Conservation (phyloP, 2,797 vertebrate species). For the Catharus ustulatus region DNA sequence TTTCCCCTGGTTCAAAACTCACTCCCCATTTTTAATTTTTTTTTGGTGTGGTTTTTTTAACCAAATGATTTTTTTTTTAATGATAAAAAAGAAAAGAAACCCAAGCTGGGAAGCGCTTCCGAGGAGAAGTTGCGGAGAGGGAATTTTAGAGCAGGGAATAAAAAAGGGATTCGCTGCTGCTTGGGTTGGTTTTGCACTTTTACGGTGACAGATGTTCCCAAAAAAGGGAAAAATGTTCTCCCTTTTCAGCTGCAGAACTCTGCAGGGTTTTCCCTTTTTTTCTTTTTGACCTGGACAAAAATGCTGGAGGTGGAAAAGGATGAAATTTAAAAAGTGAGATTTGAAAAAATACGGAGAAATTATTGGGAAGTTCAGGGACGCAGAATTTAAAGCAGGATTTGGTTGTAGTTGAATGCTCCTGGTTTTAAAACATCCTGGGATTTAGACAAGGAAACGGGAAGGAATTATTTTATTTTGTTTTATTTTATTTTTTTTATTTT, state of each 20-base stretch:
- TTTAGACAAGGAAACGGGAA: accelerated
- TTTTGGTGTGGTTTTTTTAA: background rate
- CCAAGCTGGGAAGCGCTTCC: accelerated
- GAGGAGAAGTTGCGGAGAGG: background rate
- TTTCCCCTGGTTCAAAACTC: background rate
- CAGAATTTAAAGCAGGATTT: background rate
- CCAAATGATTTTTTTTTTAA: background rate
- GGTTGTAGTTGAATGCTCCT: background rate
- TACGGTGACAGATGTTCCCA: background rate
- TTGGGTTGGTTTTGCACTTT: background rate
- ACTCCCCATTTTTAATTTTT: too few relatives aligned
- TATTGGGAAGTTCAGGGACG: accelerated
- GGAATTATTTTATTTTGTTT: background rate
- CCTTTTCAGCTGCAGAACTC: background rate
- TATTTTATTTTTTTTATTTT: background rate
- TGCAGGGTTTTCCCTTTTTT: background rate
- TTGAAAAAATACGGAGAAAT: background rate
- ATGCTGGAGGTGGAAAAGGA: background rate
- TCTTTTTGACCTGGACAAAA: background rate
- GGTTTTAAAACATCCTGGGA: accelerated
- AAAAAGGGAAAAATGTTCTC: background rate
- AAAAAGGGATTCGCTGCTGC: background rate
- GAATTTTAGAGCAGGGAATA: background rate
- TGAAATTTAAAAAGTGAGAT: background rate
- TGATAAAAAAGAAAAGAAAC: background rate